phyloP scores from a whole-genome alignment of 2,797 vertebrate genomes.

The Epinephelus awoara region DNA sequence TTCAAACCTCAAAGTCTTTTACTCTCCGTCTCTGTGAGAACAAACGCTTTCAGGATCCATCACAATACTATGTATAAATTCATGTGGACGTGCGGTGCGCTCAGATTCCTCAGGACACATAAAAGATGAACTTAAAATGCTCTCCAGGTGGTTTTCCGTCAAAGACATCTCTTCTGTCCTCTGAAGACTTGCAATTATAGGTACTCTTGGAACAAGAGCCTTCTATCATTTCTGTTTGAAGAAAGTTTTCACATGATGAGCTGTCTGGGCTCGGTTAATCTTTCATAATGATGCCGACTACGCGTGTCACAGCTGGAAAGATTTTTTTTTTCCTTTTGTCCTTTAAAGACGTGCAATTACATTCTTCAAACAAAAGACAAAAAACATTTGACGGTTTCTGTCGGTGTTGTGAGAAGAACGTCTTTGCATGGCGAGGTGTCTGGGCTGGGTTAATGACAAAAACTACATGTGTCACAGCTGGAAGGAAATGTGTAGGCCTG shows the following conservation, averaged over 20 bases:
- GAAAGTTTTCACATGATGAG: slow-evolving; percentile 9
- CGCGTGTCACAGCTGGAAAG: slow-evolving; percentile 20
- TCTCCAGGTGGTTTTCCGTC: slow-evolving; percentile 32
- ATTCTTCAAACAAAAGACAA: slow-evolving; percentile 18
- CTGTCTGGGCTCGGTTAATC: slow-evolving; percentile 19
- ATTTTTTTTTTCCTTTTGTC: background rate
- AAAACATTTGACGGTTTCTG: background rate
- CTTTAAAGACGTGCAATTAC: slow-evolving; percentile 9
- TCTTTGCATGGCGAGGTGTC: slow-evolving; percentile 11
- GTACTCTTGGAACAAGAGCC: slow-evolving; percentile 16
- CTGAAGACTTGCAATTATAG: slow-evolving; percentile 33
- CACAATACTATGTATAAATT: slow-evolving; percentile 20
- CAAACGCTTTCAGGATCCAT: slow-evolving; percentile 7
- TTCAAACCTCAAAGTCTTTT: slow-evolving; percentile 8
- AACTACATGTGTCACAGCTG: slow-evolving; percentile 31
- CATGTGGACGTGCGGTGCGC: background rate
- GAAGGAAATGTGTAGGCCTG: background rate
- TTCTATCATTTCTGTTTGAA: slow-evolving; percentile 15
- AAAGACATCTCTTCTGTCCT: slow-evolving; percentile 28
- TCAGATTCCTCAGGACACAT: slow-evolving; percentile 1
- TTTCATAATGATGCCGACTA: slow-evolving; percentile 33
- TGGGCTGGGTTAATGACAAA: background rate
- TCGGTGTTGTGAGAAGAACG: background rate
- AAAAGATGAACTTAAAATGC: slow-evolving; percentile 38
- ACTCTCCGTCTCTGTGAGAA: background rate